Conservation (phyloP, 1,140 invertebrate species). For the Pygmarrhopalites habei region DNA sequence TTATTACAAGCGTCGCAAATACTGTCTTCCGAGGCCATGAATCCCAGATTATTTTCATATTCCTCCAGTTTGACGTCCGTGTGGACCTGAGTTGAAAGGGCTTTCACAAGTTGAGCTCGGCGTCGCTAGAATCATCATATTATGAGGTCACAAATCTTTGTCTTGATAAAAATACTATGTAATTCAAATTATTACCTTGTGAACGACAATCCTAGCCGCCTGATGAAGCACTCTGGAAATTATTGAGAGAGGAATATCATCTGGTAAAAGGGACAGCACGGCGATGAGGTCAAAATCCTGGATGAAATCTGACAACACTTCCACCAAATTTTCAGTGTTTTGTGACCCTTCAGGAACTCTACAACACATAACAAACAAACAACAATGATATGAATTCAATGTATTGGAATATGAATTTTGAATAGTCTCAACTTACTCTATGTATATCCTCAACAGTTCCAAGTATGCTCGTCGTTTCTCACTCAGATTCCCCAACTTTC, state of each 20-base stretch:
- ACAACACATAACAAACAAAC: neutral
- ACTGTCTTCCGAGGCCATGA: constrained; percentile 24
- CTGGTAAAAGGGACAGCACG: constrained; percentile 31
- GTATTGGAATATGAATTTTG: constrained; percentile 12
- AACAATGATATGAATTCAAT: neutral
- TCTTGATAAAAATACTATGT: neutral
- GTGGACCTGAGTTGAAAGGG: constrained; percentile 14
- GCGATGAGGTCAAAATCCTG: constrained; percentile 35
- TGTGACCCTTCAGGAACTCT: constrained; percentile 1
- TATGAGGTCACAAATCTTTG: neutral
- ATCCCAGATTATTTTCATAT: constrained; percentile 24
- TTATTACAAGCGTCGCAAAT: constrained; percentile 27
- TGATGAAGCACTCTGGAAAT: constrained; percentile 15
- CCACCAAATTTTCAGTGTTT: constrained; percentile 9
- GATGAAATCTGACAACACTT: constrained; percentile 24
- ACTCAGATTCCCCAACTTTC: constrained; percentile 18
- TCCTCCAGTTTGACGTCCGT: constrained; percentile 20
- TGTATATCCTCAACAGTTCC: constrained; percentile 30
- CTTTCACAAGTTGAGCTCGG: constrained; percentile 14
- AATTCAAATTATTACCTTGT: constrained; percentile 9
- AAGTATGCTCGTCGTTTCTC: constrained; percentile 29
- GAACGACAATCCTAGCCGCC: constrained; percentile 13
- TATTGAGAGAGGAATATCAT: constrained; percentile 27
- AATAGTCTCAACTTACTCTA: constrained; percentile 1
- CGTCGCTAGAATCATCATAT: neutral